Evolutionary conservation across 1,140 invertebrate genomes (phyloP), one percentile per base, ranked within the genome.

Genomic region (Drosophila ananassae): DNA sequence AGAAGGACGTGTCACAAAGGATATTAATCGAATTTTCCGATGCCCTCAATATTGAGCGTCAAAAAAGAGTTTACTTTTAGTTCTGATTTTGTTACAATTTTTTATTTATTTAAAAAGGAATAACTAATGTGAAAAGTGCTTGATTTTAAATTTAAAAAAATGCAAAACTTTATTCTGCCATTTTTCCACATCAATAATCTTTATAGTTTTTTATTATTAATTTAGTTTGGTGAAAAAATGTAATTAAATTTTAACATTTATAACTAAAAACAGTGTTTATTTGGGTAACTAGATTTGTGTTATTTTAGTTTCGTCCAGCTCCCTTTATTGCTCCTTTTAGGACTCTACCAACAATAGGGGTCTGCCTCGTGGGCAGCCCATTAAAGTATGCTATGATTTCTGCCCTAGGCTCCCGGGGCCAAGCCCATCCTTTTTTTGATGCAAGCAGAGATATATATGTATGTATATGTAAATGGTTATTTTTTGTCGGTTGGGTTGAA

Each of bases 321-420:
- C 25, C 6, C 25, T 28, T 28, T 30, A 3, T 12, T 9, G 0
- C 2, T 32, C 17, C 10, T 22, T 22, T 12, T 7, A 2, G 2
- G 12, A 5, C 41, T 50, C 10, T 63, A 30, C 9, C 24, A 37
- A 34, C 61, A 64, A 52, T 47, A 24, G 24, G 17, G 17, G 0
- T 17, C 17, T 17, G 17, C 17, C 53, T 32, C 10, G 28, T 46
- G 52, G 67, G 30, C 51, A 66, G 41, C 78, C 44, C 78, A 60
- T 13, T 46, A 67, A 81, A 73, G 73, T 81, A 68, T 73, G 78
- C 78, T 81, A 51, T 55, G 53, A 22, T 54, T 73, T 66, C 51
- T 44, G 28, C 22, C 24, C 21, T 34, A 17, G 17, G 17, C 17
- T 17, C 17, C 17, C 17, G 13, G 44, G 24, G 6, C 30, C 41